Conservation (phyloP, 2,888 invertebrate genomes). For the Neuroscelio doddi region DNA sequence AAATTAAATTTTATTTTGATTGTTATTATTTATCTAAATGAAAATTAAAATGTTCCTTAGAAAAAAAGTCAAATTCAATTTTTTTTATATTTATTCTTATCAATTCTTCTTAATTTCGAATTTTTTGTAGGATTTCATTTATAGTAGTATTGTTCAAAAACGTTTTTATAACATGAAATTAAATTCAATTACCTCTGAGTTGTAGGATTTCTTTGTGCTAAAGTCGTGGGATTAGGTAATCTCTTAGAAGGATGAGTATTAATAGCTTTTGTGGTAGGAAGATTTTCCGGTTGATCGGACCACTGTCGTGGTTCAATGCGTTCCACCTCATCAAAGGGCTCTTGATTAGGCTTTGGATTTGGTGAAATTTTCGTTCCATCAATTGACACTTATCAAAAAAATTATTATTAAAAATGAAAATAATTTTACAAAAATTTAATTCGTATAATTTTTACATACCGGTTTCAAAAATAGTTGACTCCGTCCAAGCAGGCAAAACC, state of each 20-base stretch:
- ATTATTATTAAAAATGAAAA: not conserved
- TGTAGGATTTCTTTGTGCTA: constrained; percentile 55
- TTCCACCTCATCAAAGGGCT: constrained; percentile 61
- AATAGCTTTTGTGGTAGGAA: constrained; percentile 48
- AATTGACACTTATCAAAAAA: constrained; percentile 16
- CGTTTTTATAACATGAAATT: too few relatives aligned
- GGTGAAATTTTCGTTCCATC: constrained; percentile 15
- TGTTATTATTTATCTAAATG: too few relatives aligned
- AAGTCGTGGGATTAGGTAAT: constrained; percentile 49
- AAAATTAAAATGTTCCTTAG: too few relatives aligned
- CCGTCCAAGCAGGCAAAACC: constrained; percentile 22
- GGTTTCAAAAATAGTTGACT: constrained; percentile 29
- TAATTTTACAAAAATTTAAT: not conserved
- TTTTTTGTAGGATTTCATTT: too few relatives aligned
- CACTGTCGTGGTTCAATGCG: constrained; percentile 58
- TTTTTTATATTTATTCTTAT: too few relatives aligned
- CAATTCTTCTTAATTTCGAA: too few relatives aligned
- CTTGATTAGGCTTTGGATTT: constrained; percentile 48
- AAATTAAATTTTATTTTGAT: too few relatives aligned
- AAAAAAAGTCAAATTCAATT: too few relatives aligned
- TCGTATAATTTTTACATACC: constrained; percentile 25
- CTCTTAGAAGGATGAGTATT: constrained; percentile 45
- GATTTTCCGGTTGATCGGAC: constrained; percentile 49
- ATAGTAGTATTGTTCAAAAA: too few relatives aligned
- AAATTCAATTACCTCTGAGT: constrained; percentile 56